phyloP scores from a whole-genome alignment of 1,140 invertebrate species.

The Aphelenchoides fujianensis region DNA sequence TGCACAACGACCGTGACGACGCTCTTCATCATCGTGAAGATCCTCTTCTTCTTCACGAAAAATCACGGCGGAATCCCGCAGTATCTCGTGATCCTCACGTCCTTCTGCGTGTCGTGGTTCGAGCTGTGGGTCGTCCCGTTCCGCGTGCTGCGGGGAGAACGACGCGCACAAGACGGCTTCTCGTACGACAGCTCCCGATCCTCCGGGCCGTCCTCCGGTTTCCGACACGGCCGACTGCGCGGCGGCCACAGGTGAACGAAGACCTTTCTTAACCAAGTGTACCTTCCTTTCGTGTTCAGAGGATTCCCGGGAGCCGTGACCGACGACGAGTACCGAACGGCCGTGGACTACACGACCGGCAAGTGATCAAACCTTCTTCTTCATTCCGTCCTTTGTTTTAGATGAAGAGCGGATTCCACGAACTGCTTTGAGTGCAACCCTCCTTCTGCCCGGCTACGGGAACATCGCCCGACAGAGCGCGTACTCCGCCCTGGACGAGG shows the following conservation, averaged over 20 bases:
- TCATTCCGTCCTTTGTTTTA: not conserved
- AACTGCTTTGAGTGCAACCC: not conserved
- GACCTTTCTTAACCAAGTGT: not conserved
- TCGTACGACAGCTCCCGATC: not conserved
- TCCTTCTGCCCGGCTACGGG: conserved; percentile 2
- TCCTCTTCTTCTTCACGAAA: conserved; percentile 49
- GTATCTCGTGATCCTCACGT: conserved; percentile 46
- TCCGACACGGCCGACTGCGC: conserved; percentile 6
- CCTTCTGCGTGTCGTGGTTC: conserved; percentile 43
- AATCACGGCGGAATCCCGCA: conserved; percentile 27
- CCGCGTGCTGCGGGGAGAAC: conserved; percentile 39
- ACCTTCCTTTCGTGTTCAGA: conserved; percentile 5
- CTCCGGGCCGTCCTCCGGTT: not conserved
- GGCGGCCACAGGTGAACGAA: not conserved
- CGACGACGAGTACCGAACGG: conserved; percentile 29
- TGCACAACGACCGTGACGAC: conserved; percentile 42
- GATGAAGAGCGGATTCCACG: conserved; percentile 3
- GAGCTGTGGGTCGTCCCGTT: conserved; percentile 50
- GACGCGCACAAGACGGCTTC: conserved; percentile 22
- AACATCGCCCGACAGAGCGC: conserved; percentile 2
- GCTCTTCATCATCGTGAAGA: conserved; percentile 50
- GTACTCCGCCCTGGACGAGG: not conserved
- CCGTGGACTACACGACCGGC: conserved; percentile 29
- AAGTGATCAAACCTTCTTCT: conserved; percentile 15
- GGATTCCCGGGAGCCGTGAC: conserved; percentile 5